These are phyloP conservation scores for Brachypalpus laphriformis DNA, from an alignment of 2,888 invertebrate genomes.

Conservation along the genomic window DNA sequence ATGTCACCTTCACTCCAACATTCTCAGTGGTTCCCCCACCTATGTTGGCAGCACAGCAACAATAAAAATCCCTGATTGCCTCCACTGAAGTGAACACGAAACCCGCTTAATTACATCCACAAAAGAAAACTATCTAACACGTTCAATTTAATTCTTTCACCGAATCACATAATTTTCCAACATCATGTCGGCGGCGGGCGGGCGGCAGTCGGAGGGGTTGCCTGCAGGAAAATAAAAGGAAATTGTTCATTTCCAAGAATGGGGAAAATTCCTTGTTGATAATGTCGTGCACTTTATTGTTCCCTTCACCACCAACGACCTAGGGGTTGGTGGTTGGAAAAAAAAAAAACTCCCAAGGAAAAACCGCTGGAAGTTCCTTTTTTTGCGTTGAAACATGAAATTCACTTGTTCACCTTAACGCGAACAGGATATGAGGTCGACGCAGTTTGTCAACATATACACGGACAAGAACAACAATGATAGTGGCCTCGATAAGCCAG, in stretches of 20 bases:
- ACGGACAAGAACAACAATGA: constrained; percentile 39
- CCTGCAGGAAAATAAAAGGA: constrained; percentile 1
- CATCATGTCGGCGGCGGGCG: constrained; percentile 1
- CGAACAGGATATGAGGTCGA: constrained; percentile 54
- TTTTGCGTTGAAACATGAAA: constrained; percentile 46
- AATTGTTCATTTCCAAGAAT: constrained; percentile 52
- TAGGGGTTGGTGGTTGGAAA: background rate
- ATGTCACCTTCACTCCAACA: too few species aligned
- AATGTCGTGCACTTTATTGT: constrained; percentile 55
- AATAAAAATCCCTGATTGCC: too few species aligned
- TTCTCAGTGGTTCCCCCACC: too few species aligned
- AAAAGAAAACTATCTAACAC: background rate
- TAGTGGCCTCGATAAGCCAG: constrained; percentile 22
- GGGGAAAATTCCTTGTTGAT: constrained; percentile 49
- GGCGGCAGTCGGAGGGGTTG: too few species aligned
- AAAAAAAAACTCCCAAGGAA: background rate
- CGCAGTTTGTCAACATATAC: constrained; percentile 53
- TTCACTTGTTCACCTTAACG: constrained; percentile 51
- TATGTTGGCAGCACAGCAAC: too few species aligned
- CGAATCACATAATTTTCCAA: too few species aligned
- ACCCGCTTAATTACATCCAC: background rate
- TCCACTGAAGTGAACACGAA: too few species aligned
- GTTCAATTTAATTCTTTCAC: constrained; percentile 23
- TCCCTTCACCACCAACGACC: background rate
- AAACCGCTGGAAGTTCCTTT: too few species aligned